Percentiles rank a stretch among this genome's conserved stretches.
Conservation (phyloP, 2,888 invertebrate genomes). For the Candidula unifasciata region DNA sequence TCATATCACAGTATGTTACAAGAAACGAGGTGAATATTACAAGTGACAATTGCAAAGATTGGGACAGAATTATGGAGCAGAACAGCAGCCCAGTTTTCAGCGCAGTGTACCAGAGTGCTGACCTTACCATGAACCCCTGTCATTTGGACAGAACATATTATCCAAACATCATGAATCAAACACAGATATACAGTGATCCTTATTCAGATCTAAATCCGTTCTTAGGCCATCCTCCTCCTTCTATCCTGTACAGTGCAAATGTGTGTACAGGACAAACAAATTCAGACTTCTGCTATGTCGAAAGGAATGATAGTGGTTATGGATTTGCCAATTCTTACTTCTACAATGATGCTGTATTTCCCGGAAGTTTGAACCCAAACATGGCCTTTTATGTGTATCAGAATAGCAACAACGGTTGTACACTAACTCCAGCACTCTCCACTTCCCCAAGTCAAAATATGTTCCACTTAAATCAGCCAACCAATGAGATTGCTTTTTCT, state of each 20-base stretch:
- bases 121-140: background rate
- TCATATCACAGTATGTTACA: background rate
- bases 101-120: background rate
- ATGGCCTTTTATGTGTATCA: conserved; percentile 29
- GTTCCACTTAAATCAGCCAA: background rate
- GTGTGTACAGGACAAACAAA: conserved; percentile 25
- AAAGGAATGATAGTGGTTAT: conserved; percentile 36
- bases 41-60: background rate
- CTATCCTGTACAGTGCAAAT: conserved; percentile 22
- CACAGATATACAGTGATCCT: conserved; percentile 13
- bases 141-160: conserved; percentile 6
- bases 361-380: conserved; percentile 31
- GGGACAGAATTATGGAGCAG: background rate
- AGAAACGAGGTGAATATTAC: conserved; percentile 7
- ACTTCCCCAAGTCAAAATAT: background rate
- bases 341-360: conserved; percentile 44
- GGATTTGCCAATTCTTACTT: conserved; percentile 27
- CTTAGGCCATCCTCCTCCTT: background rate
- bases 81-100: background rate
- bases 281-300: conserved; percentile 34
- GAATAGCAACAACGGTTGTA: background rate
- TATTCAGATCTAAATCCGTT: conserved; percentile 28
- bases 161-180: background rate
- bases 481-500: no score
- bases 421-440: background rate